Conservation (phyloP, 2,113 vertebrate genomes). For the Alces alces region DNA sequence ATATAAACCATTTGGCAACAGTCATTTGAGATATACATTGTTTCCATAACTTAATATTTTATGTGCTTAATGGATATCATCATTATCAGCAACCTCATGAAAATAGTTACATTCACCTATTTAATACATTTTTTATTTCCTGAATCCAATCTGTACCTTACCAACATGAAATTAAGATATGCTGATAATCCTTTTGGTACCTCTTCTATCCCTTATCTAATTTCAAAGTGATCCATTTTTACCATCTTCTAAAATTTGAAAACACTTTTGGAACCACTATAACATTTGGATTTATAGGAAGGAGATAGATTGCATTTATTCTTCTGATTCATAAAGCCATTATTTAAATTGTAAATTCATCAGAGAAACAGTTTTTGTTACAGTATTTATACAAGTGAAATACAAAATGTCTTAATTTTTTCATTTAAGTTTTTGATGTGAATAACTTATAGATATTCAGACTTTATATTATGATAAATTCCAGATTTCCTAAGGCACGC, state of each 20-base stretch:
- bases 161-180: not conserved
- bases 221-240: not conserved
- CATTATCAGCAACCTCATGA: not conserved
- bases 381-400: not conserved
- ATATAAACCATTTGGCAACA: not conserved
- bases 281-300: not conserved
- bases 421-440: not conserved
- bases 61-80: not conserved
- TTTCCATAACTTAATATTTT: not conserved
- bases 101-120: not conserved
- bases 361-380: not conserved
- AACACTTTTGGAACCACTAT: not conserved
- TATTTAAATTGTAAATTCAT: not conserved
- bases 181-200: not conserved
- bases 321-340: not conserved
- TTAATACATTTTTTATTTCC: not conserved
- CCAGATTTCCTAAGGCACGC: not conserved
- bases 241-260: not conserved
- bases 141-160: not conserved
- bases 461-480: not conserved
- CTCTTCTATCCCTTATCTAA: not conserved
- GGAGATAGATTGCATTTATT: not conserved
- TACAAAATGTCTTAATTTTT: not conserved
- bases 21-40: not conserved
- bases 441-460: not conserved